Evolutionary conservation across 2,113 vertebrate species (phyloP).

Genomic region (Camelus bactrianus): DNA sequence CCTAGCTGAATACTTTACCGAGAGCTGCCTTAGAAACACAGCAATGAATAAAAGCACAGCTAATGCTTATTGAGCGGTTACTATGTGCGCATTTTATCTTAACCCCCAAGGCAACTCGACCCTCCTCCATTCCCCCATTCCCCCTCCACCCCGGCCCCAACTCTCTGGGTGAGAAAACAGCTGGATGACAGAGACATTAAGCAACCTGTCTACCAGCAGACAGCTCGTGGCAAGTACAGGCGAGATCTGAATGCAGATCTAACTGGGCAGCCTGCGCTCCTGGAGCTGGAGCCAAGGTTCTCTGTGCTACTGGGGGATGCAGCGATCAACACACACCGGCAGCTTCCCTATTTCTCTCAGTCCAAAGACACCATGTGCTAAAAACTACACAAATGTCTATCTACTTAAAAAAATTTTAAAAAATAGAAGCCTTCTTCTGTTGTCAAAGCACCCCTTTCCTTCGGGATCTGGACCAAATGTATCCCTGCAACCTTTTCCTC

Average conservation of each 20-base stretch:
- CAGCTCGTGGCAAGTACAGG: background rate
- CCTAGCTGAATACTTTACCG: slow-evolving; percentile 67
- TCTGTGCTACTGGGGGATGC: background rate
- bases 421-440: background rate
- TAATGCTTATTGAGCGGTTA: background rate
- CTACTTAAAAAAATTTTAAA: background rate
- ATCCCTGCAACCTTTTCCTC: background rate
- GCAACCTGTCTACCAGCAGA: background rate
- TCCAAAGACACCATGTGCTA: background rate
- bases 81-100: background rate
- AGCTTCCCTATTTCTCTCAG: background rate
- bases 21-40: background rate
- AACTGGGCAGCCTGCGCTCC: background rate
- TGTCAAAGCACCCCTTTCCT: background rate
- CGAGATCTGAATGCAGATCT: background rate
- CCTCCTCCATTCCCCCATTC: background rate
- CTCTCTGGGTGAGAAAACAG: background rate
- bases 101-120: background rate
- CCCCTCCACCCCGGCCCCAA: background rate
- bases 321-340: background rate
- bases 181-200: background rate
- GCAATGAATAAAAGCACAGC: background rate
- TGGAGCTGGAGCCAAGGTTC: background rate
- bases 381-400: background rate
- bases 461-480: background rate